Evolutionary conservation across 2,888 invertebrate genomes (phyloP).

Genomic region (Pasiphila rectangulata): DNA sequence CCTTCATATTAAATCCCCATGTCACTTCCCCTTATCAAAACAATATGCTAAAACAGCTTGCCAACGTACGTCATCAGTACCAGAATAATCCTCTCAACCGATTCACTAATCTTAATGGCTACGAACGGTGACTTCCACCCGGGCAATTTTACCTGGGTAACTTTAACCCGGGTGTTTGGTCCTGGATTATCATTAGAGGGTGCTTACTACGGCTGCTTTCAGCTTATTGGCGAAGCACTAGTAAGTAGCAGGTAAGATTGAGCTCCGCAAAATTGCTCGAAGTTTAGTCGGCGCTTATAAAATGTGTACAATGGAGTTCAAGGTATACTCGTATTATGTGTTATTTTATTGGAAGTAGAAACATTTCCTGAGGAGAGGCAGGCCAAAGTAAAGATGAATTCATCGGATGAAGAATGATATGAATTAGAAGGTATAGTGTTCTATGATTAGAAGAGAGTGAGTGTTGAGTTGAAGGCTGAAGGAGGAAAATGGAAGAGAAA

Average conservation of each 20-base stretch:
- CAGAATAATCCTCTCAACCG: not conserved
- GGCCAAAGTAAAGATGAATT: too few relatives aligned
- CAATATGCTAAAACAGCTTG: not conserved
- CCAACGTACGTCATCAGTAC: not conserved
- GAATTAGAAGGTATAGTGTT: too few relatives aligned
- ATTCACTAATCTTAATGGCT: conserved; percentile 14
- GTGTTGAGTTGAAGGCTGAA: too few relatives aligned
- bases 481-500: too few relatives aligned
- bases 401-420: too few relatives aligned
- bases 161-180: conserved; percentile 14
- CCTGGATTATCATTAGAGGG: conserved; percentile 13
- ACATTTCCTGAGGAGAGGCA: too few relatives aligned
- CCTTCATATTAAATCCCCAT: too few relatives aligned
- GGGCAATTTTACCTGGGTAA: conserved; percentile 10
- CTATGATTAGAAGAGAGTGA: too few relatives aligned
- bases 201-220: conserved; percentile 4
- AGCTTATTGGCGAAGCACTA: conserved; percentile 8
- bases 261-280: not conserved
- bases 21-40: too few relatives aligned
- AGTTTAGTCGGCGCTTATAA: not conserved
- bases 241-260: not conserved
- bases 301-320: not conserved
- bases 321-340: too few relatives aligned
- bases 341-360: too few relatives aligned
- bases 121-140: conserved; percentile 12